Percentiles rank a stretch among this genome's conserved stretches.
phyloP scores from a whole-genome alignment of 2,113 vertebrate species.

The Motacilla tschutschensis region DNA sequence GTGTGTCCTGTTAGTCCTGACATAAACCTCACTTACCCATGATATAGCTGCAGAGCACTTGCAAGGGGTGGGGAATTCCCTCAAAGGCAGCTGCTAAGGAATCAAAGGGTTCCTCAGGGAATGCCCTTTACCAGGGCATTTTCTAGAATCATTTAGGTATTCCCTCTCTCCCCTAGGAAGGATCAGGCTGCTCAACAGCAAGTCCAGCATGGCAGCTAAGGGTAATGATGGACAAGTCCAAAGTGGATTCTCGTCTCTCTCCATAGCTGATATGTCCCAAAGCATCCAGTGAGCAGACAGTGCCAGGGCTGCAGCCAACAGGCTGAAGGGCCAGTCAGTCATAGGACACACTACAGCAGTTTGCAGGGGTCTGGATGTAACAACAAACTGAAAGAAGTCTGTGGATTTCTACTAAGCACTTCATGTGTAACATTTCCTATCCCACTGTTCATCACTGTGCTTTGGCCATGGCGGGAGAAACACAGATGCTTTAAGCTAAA shows the following conservation, averaged over 20 bases:
- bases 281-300: not conserved
- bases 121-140: not conserved
- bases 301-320: not conserved
- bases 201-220: not conserved
- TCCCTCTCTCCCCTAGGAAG: not conserved
- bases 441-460: not conserved
- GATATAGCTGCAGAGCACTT: not conserved
- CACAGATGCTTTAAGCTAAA: not conserved
- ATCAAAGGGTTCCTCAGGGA: not conserved
- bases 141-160: constrained; percentile 1
- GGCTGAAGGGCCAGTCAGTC: not conserved
- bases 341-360: not conserved
- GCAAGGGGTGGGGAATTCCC: constrained; percentile 4
- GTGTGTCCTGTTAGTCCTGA: not conserved
- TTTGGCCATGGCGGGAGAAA: not conserved
- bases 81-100: constrained; percentile 24
- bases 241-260: not conserved
- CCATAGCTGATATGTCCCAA: not conserved
- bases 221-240: not conserved
- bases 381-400: not conserved
- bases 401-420: not conserved
- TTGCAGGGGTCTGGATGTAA: accelerated
- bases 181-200: not conserved
- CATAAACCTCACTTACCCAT: not conserved
- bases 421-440: not conserved